A percentile compares a stretch with the other conserved stretches of the same genome.
phyloP scores from a whole-genome alignment of 2,113 vertebrate genomes.

The Oncorhynchus clarkii region DNA sequence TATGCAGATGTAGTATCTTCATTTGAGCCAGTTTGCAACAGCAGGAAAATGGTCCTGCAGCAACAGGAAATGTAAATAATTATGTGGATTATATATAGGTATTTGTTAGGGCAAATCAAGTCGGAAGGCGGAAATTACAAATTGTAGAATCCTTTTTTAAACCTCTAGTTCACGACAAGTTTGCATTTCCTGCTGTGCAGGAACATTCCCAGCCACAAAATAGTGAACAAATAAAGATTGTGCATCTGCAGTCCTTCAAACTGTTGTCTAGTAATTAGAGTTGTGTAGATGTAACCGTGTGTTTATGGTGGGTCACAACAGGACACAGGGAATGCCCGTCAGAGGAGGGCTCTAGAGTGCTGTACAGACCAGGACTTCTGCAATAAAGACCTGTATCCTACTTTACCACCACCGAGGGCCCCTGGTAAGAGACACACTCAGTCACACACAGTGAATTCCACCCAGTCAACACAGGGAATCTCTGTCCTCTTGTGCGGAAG shows the following conservation, averaged over 20 bases:
- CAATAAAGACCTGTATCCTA: conserved; percentile 89
- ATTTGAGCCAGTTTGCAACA: too few relatives aligned
- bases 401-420: conserved; percentile 82
- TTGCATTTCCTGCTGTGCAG: too few relatives aligned
- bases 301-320: conserved; percentile 40
- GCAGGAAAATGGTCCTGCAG: too few relatives aligned
- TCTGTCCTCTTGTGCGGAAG: conserved; percentile 23
- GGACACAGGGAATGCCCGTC: conserved; percentile 85
- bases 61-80: too few relatives aligned
- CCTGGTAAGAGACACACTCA: conserved; percentile 72
- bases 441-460: conserved; percentile 13
- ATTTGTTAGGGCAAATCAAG: too few relatives aligned
- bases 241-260: background rate
- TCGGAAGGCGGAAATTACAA: too few relatives aligned
- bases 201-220: too few relatives aligned
- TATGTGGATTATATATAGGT: too few relatives aligned
- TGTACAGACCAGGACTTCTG: conserved; percentile 91
- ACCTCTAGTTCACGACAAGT: too few relatives aligned
- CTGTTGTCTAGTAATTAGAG: conserved; percentile 1
- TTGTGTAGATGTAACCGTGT: background rate
- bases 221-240: too few relatives aligned
- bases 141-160: too few relatives aligned
- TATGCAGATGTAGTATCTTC: background rate
- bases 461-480: conserved; percentile 34
- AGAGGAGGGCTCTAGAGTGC: conserved; percentile 86